phyloP scores from a whole-genome alignment of 2,113 vertebrate species.

The Lasiurus cinereus region DNA sequence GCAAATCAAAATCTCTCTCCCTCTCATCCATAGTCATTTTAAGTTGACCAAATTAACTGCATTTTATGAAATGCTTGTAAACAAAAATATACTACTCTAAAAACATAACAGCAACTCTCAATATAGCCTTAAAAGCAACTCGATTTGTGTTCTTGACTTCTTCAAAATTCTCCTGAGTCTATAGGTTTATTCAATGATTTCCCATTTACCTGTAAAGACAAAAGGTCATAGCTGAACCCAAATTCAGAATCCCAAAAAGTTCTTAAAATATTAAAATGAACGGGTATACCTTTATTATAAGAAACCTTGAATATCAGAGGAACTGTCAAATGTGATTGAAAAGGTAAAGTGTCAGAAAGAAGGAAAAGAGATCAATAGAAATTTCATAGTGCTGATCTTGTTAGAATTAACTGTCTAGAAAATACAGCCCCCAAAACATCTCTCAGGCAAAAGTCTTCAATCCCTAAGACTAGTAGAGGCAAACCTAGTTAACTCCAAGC shows the following conservation, averaged over 20 bases:
- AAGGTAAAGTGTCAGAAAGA: conserved; percentile 14
- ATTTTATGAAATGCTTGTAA: background rate
- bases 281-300: conserved; percentile 11
- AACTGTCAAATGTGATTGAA: background rate
- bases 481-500: conserved; percentile 46
- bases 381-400: background rate
- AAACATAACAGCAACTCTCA: background rate
- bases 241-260: conserved; percentile 3
- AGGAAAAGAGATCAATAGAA: conserved; percentile 35
- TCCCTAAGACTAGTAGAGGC: background rate
- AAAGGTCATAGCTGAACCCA: background rate
- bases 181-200: background rate
- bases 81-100: background rate
- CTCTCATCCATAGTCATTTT: conserved; percentile 15
- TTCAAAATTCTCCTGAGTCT: background rate
- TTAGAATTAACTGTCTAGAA: conserved; percentile 40
- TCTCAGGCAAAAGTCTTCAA: conserved; percentile 21
- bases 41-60: background rate
- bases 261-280: conserved; percentile 30
- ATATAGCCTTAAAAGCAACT: background rate
- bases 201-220: conserved; percentile 24
- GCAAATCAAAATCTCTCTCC: conserved; percentile 46
- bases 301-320: conserved; percentile 21
- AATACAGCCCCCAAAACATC: conserved; percentile 38
- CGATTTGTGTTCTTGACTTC: background rate